A percentile compares a stretch with the other conserved stretches of the same genome.
phyloP scores from a whole-genome alignment of 2,113 vertebrate species.

The Camelus dromedarius region DNA sequence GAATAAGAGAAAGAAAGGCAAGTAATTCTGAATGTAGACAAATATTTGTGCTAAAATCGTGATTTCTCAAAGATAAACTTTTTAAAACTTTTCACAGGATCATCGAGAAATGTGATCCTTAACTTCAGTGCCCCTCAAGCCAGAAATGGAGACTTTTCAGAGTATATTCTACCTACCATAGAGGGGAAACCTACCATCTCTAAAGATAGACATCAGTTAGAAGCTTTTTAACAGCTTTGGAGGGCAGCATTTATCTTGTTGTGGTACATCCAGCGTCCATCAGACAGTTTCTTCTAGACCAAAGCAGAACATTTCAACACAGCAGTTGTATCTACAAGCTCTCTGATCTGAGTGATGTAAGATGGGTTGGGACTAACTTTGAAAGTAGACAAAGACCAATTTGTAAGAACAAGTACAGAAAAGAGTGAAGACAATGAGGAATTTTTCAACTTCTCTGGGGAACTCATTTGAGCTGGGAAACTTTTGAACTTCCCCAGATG shows the following conservation, averaged over 20 bases:
- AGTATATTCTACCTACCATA: neutral
- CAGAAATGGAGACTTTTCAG: neutral
- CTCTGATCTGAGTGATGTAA: neutral
- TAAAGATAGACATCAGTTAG: neutral
- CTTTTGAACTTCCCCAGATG: neutral
- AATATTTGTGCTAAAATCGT: neutral
- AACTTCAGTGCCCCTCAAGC: neutral
- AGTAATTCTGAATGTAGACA: neutral
- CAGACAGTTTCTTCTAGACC: neutral
- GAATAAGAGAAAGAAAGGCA: neutral
- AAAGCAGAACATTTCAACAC: neutral
- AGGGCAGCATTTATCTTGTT: neutral
- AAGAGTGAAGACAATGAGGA: neutral
- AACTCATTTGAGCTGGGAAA: neutral
- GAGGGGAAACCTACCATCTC: neutral
- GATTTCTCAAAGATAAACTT: constrained; percentile 52
- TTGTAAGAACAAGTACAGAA: neutral
- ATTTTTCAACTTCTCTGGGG: neutral
- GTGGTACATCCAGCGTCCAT: neutral
- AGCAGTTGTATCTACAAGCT: neutral
- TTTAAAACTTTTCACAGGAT: neutral
- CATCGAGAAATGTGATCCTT: neutral
- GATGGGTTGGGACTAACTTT: neutral
- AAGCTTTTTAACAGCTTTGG: neutral
- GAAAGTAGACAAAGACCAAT: neutral